These are phyloP conservation scores for Drosophila gunungcola DNA, from an alignment of 1,140 invertebrate species.

Conservation along the genomic window DNA sequence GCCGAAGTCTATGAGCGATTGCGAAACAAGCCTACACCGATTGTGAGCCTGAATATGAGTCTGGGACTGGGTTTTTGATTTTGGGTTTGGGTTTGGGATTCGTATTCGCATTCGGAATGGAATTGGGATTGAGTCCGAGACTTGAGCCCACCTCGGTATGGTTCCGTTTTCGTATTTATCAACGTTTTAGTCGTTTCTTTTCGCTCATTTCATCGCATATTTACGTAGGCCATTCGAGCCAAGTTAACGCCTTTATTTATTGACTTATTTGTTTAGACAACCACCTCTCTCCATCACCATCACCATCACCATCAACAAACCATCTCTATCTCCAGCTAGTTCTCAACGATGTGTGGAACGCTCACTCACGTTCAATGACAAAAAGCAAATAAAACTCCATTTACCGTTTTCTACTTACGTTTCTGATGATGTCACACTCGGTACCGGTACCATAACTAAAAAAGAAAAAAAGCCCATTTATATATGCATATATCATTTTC, in stretches of 20 bases:
- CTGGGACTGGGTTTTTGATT: not conserved
- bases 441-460: not conserved
- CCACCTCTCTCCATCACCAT: conserved; percentile 6
- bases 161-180: conserved; percentile 8
- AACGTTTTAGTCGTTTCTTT: conserved; percentile 48
- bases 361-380: conserved; percentile 65
- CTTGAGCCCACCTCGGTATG: conserved; percentile 30
- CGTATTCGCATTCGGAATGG: conserved; percentile 8
- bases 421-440: conserved; percentile 69
- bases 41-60: conserved; percentile 26
- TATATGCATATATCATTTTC: conserved; percentile 9
- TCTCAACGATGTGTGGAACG: conserved; percentile 34
- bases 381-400: conserved; percentile 76
- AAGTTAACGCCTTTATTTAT: conserved; percentile 82
- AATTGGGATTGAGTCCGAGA: conserved; percentile 20
- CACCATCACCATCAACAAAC: too few relatives aligned
- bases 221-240: conserved; percentile 77
- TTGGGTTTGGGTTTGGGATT: conserved; percentile 4
- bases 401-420: conserved; percentile 65
- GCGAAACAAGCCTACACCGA: conserved; percentile 71
- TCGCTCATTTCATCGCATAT: conserved; percentile 75
- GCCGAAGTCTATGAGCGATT: conserved; percentile 42
- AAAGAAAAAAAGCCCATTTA: conserved; percentile 7
- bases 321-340: conserved; percentile 6
- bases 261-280: conserved; percentile 74